Evolutionary conservation across 2,888 invertebrate species (phyloP).

Genomic region (Theretra japonica): DNA sequence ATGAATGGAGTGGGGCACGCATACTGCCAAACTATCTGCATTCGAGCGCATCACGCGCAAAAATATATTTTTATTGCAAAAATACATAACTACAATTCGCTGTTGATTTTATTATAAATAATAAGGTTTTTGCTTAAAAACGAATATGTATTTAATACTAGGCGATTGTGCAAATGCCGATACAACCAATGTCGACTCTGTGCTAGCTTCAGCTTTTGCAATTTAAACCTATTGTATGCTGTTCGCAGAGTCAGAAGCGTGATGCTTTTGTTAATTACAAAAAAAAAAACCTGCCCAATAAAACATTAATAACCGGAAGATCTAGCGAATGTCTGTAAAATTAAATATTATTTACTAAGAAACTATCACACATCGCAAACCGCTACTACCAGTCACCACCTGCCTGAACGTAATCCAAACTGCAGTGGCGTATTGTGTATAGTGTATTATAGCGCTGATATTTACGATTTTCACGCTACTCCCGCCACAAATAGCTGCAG

Average conservation of each 20-base stretch:
- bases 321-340: no score
- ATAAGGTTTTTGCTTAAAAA: no score
- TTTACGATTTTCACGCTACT: conserved; percentile 60
- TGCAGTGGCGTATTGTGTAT: conserved; percentile 35
- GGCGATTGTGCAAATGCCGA: no score
- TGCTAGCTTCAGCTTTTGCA: no score
- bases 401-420: conserved; percentile 18
- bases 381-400: neutral
- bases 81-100: neutral
- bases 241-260: no score
- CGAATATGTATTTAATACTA: no score
- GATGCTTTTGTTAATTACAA: no score
- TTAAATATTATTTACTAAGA: no score
- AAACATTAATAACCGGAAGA: no score
- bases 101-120: neutral
- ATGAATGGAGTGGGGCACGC: conserved; percentile 83
- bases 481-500: conserved; percentile 48
- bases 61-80: neutral
- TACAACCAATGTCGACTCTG: no score
- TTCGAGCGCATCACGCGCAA: conserved; percentile 56
- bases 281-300: no score
- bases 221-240: no score
- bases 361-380: neutral
- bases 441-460: conserved; percentile 48
- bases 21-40: conserved; percentile 73